phyloP scores from a whole-genome alignment of 2,888 invertebrate genomes.

The Bombylius discolor region DNA sequence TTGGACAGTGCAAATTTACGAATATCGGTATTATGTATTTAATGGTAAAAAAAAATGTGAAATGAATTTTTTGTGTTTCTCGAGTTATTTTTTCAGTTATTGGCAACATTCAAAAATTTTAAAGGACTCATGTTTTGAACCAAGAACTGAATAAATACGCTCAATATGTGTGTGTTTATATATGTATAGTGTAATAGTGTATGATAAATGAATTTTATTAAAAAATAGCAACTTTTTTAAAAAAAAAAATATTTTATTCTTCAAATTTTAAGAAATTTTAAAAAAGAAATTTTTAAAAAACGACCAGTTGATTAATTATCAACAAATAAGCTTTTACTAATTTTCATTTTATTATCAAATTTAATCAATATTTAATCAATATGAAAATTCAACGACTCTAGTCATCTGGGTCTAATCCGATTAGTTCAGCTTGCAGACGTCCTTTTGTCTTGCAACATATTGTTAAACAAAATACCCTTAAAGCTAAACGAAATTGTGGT shows the following conservation, averaged over 20 bases:
- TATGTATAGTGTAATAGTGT: no score
- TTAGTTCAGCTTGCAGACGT: slow-evolving; percentile 69
- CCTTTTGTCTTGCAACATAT: slow-evolving; percentile 78
- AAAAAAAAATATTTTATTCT: no score
- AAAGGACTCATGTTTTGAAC: slow-evolving; percentile 1
- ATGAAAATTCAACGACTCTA: slow-evolving; percentile 41
- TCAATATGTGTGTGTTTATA: neutral
- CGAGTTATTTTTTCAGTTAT: slow-evolving; percentile 2
- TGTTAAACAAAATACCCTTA: slow-evolving; percentile 76
- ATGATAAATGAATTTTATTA: no score
- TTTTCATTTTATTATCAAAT: neutral
- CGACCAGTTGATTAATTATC: neutral
- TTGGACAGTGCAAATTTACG: no score
- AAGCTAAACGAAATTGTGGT: slow-evolving; percentile 82
- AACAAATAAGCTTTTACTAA: no score
- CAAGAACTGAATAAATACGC: slow-evolving; percentile 5
- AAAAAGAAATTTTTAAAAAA: neutral
- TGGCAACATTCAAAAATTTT: neutral
- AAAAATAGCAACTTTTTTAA: no score
- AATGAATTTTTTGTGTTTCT: neutral
- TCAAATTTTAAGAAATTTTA: neutral
- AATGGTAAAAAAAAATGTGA: neutral
- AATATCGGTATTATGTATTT: neutral
- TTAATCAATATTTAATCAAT: slow-evolving; percentile 10
- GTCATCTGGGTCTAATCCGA: slow-evolving; percentile 78